Base-by-base conservation (phyloP, 2,888 invertebrate genomes). In the Tortricodes alternella region DNA sequence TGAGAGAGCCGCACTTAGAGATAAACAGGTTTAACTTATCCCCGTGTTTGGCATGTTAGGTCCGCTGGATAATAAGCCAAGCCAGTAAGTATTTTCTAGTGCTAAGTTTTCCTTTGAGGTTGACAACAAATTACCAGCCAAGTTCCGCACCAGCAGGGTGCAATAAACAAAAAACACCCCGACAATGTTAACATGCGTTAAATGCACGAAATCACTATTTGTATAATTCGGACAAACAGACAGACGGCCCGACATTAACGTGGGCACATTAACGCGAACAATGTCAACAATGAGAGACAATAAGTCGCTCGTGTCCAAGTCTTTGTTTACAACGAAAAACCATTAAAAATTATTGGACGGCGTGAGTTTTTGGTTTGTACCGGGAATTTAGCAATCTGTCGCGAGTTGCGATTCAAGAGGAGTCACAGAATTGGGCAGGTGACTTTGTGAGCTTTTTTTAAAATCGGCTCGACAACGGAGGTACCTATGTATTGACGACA, bases 271-370 rank as follows among this genome's bases (percentile, higher is more conserved):
- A 81, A 74, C 69, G 65, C 68, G 71, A 72, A 86, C 81, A 83
- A 83, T 78, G 71, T 71, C 65, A 63, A 80, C 74, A 80, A 78
- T 62, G 58, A 61, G 38, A 59, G 50, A 76, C 76, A 78, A 78
- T 71, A 63, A 68, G 62, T 62, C 66, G 69, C 68, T 76, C 66
- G 74, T 76, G 72, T 74, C 68, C 58, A 44, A 53, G 52, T 65
- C 72, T 74, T 88, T 89, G 86, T 88, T 85, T 83, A 74, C 70
- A 61, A 72, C 70, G 72, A 74, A 77, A 80, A 82, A 86, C 86
- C 88, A 88, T 88, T 88, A 80, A 83, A 85, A 79, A 83, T 85
- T 84, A 85, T 83, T 78, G 77, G 71, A 73, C 67, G 58, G 64
- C 62, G 63, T 56, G 61, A 66, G 53, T 69, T 76, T 82, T 75